Conservation (phyloP, 2,797 vertebrate species). For the Varecia variegata region DNA sequence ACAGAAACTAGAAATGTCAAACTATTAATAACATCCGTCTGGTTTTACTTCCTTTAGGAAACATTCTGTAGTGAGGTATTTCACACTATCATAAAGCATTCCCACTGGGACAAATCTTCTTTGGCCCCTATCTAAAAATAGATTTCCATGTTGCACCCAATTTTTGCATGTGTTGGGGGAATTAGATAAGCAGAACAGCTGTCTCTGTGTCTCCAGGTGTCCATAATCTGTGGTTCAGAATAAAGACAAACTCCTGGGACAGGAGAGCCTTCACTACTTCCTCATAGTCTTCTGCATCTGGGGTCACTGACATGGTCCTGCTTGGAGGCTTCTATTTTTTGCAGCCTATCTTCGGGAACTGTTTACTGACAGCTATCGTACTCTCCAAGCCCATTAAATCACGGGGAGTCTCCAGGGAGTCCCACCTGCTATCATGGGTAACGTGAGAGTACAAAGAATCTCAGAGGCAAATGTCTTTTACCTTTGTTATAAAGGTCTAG, state of each 20-base stretch:
- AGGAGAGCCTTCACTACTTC: fast-evolving
- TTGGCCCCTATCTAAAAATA: background rate
- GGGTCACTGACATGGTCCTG: background rate
- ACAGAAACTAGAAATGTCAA: background rate
- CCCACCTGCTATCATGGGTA: background rate
- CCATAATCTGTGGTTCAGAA: background rate
- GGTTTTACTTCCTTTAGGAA: background rate
- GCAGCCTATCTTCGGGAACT: background rate
- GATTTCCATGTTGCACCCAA: background rate
- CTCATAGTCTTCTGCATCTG: background rate
- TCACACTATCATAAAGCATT: too few species aligned
- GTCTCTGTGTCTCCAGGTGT: background rate
- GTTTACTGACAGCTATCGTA: background rate
- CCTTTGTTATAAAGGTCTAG: background rate
- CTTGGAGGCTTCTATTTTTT: background rate
- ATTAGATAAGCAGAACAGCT: background rate
- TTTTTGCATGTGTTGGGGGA: background rate
- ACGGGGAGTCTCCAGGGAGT: background rate
- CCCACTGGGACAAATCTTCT: background rate
- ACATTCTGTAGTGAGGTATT: background rate
- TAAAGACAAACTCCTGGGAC: background rate
- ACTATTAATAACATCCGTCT: background rate
- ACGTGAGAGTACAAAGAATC: background rate
- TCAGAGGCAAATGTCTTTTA: background rate
- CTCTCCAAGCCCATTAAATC: too few species aligned